phyloP scores from a whole-genome alignment of 2,113 vertebrate genomes.

The Ciconia maguari region DNA sequence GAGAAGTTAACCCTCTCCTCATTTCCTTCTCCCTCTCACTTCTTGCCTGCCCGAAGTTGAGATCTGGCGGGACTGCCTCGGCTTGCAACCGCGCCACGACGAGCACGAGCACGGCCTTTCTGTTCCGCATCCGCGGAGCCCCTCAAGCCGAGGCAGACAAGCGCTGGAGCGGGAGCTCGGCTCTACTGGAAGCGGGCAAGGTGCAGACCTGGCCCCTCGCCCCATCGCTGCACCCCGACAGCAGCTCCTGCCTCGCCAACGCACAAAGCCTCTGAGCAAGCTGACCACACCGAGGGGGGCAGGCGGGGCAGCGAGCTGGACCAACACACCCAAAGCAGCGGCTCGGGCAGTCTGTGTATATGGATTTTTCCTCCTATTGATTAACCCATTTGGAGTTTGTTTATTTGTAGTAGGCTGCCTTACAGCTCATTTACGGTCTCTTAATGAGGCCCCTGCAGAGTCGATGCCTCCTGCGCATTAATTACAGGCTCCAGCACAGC shows the following conservation, averaged over 20 bases:
- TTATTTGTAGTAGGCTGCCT: background rate
- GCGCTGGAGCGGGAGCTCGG: background rate
- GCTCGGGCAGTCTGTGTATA: background rate
- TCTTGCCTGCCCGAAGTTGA: background rate
- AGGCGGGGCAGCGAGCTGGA: background rate
- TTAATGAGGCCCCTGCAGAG: background rate
- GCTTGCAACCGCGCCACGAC: background rate
- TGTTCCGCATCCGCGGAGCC: fast-evolving
- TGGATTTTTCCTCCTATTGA: background rate
- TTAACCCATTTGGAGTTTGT: background rate
- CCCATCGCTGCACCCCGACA: background rate
- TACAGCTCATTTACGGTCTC: background rate
- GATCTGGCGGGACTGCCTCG: background rate
- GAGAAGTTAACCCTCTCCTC: background rate
- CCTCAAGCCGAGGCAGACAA: background rate
- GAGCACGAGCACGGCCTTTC: background rate
- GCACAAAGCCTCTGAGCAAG: background rate
- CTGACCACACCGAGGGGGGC: background rate
- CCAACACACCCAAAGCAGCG: background rate
- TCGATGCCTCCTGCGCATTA: background rate
- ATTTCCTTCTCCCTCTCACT: fast-evolving
- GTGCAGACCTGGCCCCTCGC: background rate
- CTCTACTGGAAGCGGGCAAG: background rate
- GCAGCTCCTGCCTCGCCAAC: background rate
- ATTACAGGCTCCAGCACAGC: background rate